These are phyloP conservation scores for Leptogaster cylindrica DNA, from an alignment of 2,888 invertebrate species.

Conservation along the genomic window DNA sequence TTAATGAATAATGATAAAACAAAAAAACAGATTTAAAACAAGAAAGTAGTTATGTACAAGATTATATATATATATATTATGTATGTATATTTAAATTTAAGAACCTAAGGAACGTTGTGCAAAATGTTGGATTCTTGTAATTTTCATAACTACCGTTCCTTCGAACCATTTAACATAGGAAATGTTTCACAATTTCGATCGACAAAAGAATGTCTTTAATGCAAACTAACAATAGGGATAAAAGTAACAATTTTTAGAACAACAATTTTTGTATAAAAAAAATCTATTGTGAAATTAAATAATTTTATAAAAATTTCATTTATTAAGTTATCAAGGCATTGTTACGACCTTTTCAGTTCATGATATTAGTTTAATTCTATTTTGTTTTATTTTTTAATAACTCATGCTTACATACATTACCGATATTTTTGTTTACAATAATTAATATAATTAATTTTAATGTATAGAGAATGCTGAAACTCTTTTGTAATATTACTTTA, in stretches of 20 bases:
- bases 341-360: background rate
- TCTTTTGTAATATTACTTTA: slow-evolving; percentile 28
- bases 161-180: slow-evolving; percentile 26
- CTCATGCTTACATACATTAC: background rate
- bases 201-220: slow-evolving; percentile 11
- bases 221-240: slow-evolving; percentile 27
- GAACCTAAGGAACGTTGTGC: slow-evolving; percentile 19
- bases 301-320: background rate
- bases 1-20: background rate
- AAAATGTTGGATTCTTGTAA: slow-evolving; percentile 23
- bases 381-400: slow-evolving; percentile 25
- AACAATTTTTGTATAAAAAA: slow-evolving; percentile 31
- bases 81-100: slow-evolving; percentile 34
- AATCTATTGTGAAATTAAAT: slow-evolving; percentile 22
- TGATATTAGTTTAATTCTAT: slow-evolving; percentile 6
- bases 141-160: slow-evolving; percentile 39
- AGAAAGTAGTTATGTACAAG: slow-evolving; percentile 30
- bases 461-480: slow-evolving; percentile 16
- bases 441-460: slow-evolving; percentile 15
- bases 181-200: slow-evolving; percentile 33
- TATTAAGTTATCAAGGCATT: slow-evolving; percentile 3
- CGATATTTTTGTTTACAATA: slow-evolving; percentile 2
- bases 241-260: slow-evolving; percentile 35
- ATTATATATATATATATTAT: slow-evolving; percentile 25
- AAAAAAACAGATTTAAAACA: slow-evolving; percentile 1